These are phyloP conservation scores for Phrynosoma blainvillii DNA, from an alignment of 2,113 vertebrate genomes.

Conservation along the genomic window DNA sequence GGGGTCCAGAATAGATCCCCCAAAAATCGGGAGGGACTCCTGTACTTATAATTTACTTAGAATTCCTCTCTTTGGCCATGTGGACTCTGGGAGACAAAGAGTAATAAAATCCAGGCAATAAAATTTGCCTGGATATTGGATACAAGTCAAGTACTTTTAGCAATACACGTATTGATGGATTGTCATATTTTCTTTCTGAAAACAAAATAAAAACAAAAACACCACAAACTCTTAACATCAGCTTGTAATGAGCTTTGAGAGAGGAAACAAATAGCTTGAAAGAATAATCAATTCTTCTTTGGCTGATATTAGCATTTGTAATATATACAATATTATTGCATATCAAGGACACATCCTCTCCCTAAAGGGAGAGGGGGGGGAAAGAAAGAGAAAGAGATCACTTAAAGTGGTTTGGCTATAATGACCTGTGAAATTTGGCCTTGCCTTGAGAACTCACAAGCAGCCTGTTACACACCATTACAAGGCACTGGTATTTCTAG, in stretches of 20 bases:
- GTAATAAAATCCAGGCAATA: no score
- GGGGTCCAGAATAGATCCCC: no score
- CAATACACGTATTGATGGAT: not conserved
- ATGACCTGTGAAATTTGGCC: slow-evolving; percentile 5
- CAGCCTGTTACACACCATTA: not conserved
- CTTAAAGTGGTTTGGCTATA: not conserved
- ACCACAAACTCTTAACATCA: not conserved
- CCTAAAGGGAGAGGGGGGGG: not conserved
- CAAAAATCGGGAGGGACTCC: no score
- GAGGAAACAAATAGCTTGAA: slow-evolving; percentile 7
- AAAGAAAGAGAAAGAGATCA: not conserved
- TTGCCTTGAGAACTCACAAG: not conserved
- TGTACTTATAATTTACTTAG: not conserved
- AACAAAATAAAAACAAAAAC: not conserved
- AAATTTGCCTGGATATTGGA: not conserved
- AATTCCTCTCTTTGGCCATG: no score
- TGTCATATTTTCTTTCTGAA: not conserved
- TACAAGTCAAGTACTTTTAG: slow-evolving; percentile 7
- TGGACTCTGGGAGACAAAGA: no score
- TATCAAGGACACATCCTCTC: not conserved
- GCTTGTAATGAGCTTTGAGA: not conserved
- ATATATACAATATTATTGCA: not conserved
- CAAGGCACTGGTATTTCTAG: not conserved
- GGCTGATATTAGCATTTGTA: not conserved
- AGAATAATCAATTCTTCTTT: slow-evolving; percentile 3